These are phyloP conservation scores for Melopsittacus undulatus DNA, from an alignment of 2,797 vertebrate species.

Conservation along the genomic window DNA sequence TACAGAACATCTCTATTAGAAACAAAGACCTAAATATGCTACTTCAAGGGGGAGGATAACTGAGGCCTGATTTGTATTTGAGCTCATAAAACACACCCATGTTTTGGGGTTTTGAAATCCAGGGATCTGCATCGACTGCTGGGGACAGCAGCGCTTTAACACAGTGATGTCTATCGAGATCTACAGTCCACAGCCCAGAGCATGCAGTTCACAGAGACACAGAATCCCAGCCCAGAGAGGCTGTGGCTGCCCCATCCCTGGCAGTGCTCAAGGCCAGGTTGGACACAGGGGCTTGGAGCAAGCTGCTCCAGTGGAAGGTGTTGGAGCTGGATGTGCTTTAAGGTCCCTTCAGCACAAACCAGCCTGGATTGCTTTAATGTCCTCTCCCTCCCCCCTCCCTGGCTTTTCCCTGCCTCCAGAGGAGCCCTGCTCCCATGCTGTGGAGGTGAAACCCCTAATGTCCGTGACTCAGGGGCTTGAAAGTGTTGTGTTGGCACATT, in stretches of 20 bases:
- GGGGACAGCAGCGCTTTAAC: not conserved
- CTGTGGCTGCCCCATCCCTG: no score
- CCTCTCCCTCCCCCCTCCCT: not conserved
- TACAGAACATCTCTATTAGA: not conserved
- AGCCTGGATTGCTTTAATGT: not conserved
- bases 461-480: rapidly evolving
- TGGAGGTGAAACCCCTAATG: rapidly evolving
- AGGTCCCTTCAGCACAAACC: not conserved
- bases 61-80: not conserved
- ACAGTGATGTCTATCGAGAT: rapidly evolving
- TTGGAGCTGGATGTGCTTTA: not conserved
- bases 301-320: no score
- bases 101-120: not conserved
- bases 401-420: not conserved
- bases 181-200: rapidly evolving
- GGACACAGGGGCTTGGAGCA: no score
- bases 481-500: rapidly evolving
- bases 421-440: not conserved
- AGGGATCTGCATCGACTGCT: not conserved
- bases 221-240: no score
- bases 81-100: rapidly evolving
- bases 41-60: not conserved
- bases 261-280: no score
- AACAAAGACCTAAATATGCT: not conserved
- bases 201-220: no score